phyloP scores from a whole-genome alignment of 1,140 invertebrate genomes.

The Campoletis sonorensis region DNA sequence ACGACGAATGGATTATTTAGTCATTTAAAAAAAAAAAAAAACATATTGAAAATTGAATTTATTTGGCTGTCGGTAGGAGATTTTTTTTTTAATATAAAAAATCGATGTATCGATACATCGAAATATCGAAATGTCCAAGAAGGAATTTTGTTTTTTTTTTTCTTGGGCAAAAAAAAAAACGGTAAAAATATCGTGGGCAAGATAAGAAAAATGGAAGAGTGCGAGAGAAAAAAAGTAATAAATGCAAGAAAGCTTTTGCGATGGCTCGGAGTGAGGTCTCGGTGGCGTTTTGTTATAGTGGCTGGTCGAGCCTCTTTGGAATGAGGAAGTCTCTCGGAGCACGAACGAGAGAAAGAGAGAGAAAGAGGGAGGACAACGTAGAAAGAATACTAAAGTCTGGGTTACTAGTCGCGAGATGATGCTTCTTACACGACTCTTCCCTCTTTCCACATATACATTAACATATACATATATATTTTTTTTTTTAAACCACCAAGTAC shows the following conservation, averaged over 20 bases:
- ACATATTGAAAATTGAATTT: not conserved
- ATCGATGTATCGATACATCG: not conserved
- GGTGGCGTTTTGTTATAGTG: slow-evolving; percentile 34
- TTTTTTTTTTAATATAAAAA: slow-evolving; percentile 25
- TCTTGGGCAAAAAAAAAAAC: not conserved
- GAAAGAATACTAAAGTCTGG: slow-evolving; percentile 71
- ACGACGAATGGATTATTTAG: slow-evolving; percentile 55
- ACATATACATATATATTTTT: not conserved
- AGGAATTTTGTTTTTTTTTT: not conserved
- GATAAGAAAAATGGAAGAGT: slow-evolving; percentile 13
- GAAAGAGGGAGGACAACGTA: slow-evolving; percentile 56
- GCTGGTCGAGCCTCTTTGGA: slow-evolving; percentile 55
- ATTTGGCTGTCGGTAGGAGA: not conserved
- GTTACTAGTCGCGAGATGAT: slow-evolving; percentile 65
- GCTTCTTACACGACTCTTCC: slow-evolving; percentile 36
- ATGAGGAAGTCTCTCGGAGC: slow-evolving; percentile 64
- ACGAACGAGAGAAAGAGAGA: slow-evolving; percentile 49
- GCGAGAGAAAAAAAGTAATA: not conserved
- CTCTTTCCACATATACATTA: not conserved
- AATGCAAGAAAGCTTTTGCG: slow-evolving; percentile 60
- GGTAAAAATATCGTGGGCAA: not conserved
- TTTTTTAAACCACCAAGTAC: not conserved
- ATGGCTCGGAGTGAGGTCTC: slow-evolving; percentile 54
- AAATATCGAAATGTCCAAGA: not conserved
- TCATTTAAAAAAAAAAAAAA: slow-evolving; percentile 52